Base-by-base conservation (phyloP, 1,140 invertebrate species). In the Drosophila kikkawai region DNA sequence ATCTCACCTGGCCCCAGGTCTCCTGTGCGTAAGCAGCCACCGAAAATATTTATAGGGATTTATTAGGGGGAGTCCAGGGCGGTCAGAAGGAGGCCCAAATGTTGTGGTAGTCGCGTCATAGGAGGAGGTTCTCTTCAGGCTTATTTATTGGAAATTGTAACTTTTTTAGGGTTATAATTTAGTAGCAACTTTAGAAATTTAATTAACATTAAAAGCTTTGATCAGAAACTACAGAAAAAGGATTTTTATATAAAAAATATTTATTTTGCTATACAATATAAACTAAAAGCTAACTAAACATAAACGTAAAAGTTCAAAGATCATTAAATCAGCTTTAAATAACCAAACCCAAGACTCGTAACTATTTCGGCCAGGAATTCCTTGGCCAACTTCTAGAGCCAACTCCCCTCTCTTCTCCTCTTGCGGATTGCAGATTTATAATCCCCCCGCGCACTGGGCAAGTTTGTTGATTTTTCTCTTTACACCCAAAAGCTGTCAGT, bases 391-490 rank as follows among this genome's bases (percentile, higher is more conserved):
- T 65, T 58, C 7, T 17, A 34, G 37, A 13, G 17, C 17, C 17
- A 7, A 19, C 19, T 15, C 17, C 17, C 34, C 12, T 9, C 29
- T n/a, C n/a, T 15, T 2, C 45, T 9, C 80, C 81, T 69, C 66
- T 2, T 74, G 42, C 29, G 34, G 73, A 73, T 79, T 88, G 80
- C 84, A 80, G 68, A 87, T 87, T 84, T 87, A 87, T 79, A 81
- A 80, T 80, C 59, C 44, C 67, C 44, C 66, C 60, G 47, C 45
- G 15, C 22, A 44, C 32, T 22, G 39, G 44, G 34, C 22, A 39
- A 53, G 78, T 81, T 87, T 87, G 84, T 87, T 88, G 84, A 79
- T 84, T 88, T 88, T 88, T 83, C 77, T 80, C 71, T 65, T 55
- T 84, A 68, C 75, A 64, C 56, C 76, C 47, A 88, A 88, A 82